phyloP scores from a whole-genome alignment of 2,113 vertebrate genomes.

The Ascaphus truei region DNA sequence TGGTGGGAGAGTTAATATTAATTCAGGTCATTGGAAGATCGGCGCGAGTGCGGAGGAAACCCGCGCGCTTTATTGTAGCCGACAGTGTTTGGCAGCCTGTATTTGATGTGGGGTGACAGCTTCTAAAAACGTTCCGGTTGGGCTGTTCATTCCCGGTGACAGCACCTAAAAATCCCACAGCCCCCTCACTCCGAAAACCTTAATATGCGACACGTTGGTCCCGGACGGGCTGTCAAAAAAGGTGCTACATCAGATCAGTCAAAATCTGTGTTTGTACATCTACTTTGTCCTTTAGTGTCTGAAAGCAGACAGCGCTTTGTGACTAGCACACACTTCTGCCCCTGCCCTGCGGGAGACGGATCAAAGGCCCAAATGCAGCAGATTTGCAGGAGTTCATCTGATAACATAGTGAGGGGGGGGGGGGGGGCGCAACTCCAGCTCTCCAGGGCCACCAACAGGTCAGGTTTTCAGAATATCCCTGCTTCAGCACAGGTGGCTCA shows the following conservation, averaged over 20 bases:
- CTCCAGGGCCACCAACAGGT: too few relatives aligned
- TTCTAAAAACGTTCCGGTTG: conserved; percentile 57
- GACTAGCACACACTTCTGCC: conserved; percentile 40
- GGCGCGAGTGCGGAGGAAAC: neutral
- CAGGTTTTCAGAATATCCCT: too few relatives aligned
- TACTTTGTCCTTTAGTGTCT: conserved; percentile 41
- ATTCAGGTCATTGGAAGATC: neutral
- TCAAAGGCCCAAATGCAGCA: neutral
- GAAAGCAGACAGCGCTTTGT: conserved; percentile 57
- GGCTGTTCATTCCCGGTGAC: conserved; percentile 54
- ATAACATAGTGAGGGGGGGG: too few relatives aligned
- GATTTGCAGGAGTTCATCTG: too few relatives aligned
- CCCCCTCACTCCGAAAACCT: neutral
- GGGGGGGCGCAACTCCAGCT: too few relatives aligned
- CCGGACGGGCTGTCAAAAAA: conserved; percentile 49
- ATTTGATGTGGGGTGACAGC: conserved; percentile 59
- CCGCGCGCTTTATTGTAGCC: conserved; percentile 38
- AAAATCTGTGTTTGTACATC: conserved; percentile 55
- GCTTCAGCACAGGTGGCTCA: too few relatives aligned
- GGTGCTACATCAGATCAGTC: conserved; percentile 49
- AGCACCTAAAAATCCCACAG: conserved; percentile 37
- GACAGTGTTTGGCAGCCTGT: conserved; percentile 42
- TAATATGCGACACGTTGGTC: conserved; percentile 40
- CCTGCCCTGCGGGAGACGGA: conserved; percentile 36
- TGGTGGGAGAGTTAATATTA: conserved; percentile 13